phyloP scores from a whole-genome alignment of 2,113 vertebrate species.

The Nyctibius bracteatus region DNA sequence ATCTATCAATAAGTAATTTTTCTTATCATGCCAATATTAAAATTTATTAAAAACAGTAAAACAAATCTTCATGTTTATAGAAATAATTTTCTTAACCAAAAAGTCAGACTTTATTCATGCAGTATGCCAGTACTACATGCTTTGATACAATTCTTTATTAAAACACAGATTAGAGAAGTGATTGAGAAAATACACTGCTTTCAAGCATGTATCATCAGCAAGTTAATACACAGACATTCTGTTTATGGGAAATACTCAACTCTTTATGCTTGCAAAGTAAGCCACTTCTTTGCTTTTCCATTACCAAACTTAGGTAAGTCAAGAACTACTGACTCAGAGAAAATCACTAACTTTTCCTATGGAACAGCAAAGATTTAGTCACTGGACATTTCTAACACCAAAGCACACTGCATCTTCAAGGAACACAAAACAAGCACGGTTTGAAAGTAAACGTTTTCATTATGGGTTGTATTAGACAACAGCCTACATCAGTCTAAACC shows the following conservation, averaged over 20 bases:
- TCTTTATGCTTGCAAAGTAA: background rate
- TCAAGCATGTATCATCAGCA: background rate
- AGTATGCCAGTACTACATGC: background rate
- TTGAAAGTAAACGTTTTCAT: background rate
- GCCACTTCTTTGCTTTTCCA: slow-evolving; percentile 19
- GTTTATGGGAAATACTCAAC: background rate
- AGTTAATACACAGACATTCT: background rate
- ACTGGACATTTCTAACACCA: slow-evolving; percentile 51
- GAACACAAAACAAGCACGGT: background rate
- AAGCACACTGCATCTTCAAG: slow-evolving; percentile 26
- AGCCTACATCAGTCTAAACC: background rate
- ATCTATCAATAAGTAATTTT: background rate
- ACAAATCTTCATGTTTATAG: background rate
- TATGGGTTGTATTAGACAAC: background rate
- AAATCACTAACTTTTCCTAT: slow-evolving; percentile 44
- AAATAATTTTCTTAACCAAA: background rate
- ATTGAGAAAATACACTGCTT: background rate
- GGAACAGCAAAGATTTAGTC: slow-evolving; percentile 58
- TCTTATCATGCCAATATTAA: background rate
- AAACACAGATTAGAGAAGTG: background rate
- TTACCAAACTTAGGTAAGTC: slow-evolving; percentile 24
- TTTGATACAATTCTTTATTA: background rate
- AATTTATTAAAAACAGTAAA: background rate
- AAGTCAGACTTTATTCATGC: background rate
- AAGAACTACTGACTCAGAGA: slow-evolving; percentile 58